These are phyloP conservation scores for Tetraneura akinire DNA, from an alignment of 1,140 invertebrate genomes.

Conservation along the genomic window DNA sequence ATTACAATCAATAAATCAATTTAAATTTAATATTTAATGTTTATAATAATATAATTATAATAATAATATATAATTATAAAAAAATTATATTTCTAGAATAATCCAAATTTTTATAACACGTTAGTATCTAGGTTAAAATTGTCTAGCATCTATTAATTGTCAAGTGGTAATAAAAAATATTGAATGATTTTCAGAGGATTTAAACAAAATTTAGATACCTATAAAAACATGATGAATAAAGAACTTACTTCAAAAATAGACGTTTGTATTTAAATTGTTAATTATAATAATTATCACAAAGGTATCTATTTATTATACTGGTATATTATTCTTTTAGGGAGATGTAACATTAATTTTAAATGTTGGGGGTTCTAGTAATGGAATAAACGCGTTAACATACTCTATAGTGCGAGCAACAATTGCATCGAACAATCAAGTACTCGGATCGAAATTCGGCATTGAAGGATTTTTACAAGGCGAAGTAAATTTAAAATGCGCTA, in stretches of 20 bases:
- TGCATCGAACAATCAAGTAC: constrained; percentile 84
- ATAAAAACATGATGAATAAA: constrained; percentile 2
- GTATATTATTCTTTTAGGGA: constrained; percentile 1
- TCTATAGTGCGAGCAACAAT: constrained; percentile 95
- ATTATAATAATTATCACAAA: background rate
- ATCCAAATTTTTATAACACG: too few relatives aligned
- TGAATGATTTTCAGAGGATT: constrained; percentile 18
- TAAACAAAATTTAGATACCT: constrained; percentile 15
- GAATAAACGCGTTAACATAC: constrained; percentile 96
- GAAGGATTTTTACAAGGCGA: constrained; percentile 90
- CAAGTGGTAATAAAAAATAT: too few relatives aligned
- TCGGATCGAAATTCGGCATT: constrained; percentile 91
- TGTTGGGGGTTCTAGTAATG: constrained; percentile 96
- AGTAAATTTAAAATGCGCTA: constrained; percentile 60
- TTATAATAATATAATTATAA: too few relatives aligned
- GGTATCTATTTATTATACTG: too few relatives aligned
- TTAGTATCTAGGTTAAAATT: too few relatives aligned
- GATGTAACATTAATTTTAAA: constrained; percentile 75
- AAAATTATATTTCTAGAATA: too few relatives aligned
- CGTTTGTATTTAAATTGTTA: background rate
- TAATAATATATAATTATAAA: too few relatives aligned
- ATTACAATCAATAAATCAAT: too few relatives aligned
- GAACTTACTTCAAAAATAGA: background rate
- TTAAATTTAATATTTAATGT: too few relatives aligned
- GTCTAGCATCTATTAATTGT: too few relatives aligned